phyloP scores from a whole-genome alignment of 2,888 invertebrate genomes.

The Ischnus inquisitorius region DNA sequence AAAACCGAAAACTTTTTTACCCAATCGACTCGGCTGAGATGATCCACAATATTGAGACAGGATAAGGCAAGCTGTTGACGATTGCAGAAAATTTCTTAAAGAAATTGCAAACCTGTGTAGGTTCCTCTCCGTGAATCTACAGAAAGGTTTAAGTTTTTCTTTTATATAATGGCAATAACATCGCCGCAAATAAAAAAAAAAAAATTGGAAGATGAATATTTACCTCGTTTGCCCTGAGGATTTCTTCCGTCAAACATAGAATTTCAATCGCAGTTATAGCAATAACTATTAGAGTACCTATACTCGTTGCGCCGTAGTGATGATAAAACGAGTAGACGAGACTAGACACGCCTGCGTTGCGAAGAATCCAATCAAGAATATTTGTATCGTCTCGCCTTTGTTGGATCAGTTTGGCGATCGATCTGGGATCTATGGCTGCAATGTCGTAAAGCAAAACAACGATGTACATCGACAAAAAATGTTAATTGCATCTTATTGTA shows the following conservation, averaged over 20 bases:
- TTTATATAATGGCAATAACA: neutral
- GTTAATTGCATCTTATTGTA: neutral
- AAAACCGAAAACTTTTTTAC: too few relatives aligned
- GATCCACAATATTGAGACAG: constrained; percentile 71
- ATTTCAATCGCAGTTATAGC: constrained; percentile 65
- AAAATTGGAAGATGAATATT: neutral
- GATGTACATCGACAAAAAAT: neutral
- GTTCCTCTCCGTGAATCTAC: constrained; percentile 2
- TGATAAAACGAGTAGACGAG: constrained; percentile 72
- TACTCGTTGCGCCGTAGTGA: constrained; percentile 65
- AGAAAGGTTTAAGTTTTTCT: neutral
- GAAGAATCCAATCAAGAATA: constrained; percentile 65
- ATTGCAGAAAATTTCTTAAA: neutral
- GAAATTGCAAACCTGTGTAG: neutral
- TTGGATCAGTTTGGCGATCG: constrained; percentile 71
- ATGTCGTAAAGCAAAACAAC: neutral
- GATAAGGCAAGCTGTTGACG: constrained; percentile 32
- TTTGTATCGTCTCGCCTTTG: constrained; percentile 59
- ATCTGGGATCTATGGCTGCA: constrained; percentile 75
- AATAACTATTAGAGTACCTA: constrained; percentile 68
- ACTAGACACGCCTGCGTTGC: constrained; percentile 65
- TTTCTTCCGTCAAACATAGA: constrained; percentile 47
- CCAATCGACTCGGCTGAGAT: constrained; percentile 71
- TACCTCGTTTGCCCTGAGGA: constrained; percentile 38
- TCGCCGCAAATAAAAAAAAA: neutral